Evolutionary conservation across 2,888 invertebrate species (phyloP).

Genomic region (Agrotis exclamationis): DNA sequence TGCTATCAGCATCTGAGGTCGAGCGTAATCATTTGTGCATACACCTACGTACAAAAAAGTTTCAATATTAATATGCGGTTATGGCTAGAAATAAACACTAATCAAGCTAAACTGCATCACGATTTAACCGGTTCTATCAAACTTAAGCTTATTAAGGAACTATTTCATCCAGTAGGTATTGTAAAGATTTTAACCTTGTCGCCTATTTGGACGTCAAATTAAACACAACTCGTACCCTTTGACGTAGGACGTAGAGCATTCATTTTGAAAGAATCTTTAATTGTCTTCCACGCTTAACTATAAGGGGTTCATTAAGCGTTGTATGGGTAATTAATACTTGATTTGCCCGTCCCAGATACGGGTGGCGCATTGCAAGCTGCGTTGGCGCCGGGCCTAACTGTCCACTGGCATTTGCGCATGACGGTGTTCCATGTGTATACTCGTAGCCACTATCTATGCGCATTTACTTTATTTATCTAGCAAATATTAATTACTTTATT

Average conservation of each 20-base stretch:
- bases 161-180: no score
- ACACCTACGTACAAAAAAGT: conserved; percentile 43
- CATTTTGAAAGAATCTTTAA: conserved; percentile 52
- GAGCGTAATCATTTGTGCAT: conserved; percentile 53
- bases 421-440: conserved; percentile 71
- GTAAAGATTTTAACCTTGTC: not conserved
- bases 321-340: conserved; percentile 87
- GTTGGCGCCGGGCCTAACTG: conserved; percentile 89
- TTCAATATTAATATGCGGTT: conserved; percentile 8
- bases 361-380: conserved; percentile 86
- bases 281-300: conserved; percentile 61
- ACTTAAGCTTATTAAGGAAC: not conserved
- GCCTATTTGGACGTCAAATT: not conserved
- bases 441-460: conserved; percentile 59
- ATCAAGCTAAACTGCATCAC: conserved; percentile 8
- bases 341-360: conserved; percentile 88
- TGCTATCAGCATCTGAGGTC: conserved; percentile 75
- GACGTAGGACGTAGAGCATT: conserved; percentile 7
- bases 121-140: not conserved
- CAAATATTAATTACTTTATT: conserved; percentile 52
- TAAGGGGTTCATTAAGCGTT: conserved; percentile 81
- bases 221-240: conserved; percentile 1
- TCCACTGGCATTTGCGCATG: conserved; percentile 84
- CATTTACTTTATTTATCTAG: conserved; percentile 61
- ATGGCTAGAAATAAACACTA: not conserved